A percentile compares a stretch with the other conserved stretches of the same genome.
Evolutionary conservation across 2,888 invertebrate species (phyloP).

Genomic region (Enoplolaimus lenunculus): DNA sequence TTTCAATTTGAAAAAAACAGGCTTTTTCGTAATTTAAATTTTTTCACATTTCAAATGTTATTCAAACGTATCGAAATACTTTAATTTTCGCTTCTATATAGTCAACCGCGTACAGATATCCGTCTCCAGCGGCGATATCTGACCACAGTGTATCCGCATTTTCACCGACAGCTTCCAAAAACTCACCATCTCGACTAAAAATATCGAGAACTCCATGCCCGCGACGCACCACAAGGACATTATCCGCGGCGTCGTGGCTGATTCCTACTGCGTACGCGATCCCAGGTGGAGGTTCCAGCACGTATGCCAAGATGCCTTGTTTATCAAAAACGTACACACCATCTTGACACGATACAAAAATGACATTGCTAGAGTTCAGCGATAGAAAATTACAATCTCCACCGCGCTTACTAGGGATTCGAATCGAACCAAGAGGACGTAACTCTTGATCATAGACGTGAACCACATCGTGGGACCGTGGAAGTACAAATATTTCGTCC

Average conservation of each 20-base stretch:
- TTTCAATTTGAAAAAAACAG: too few relatives aligned
- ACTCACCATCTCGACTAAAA: slow-evolving; percentile 16
- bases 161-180: slow-evolving; percentile 14
- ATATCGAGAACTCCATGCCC: slow-evolving; percentile 21
- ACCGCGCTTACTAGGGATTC: not conserved
- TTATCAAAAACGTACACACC: slow-evolving; percentile 9
- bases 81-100: slow-evolving; percentile 22
- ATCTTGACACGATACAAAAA: slow-evolving; percentile 22
- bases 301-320: slow-evolving; percentile 11
- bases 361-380: not conserved
- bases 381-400: slow-evolving; percentile 23
- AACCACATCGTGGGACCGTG: slow-evolving; percentile 21
- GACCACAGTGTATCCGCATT: slow-evolving; percentile 22
- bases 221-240: slow-evolving; percentile 19
- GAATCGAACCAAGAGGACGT: slow-evolving; percentile 14
- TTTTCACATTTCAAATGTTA: too few relatives aligned
- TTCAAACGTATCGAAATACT: not conserved
- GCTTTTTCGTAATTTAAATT: too few relatives aligned
- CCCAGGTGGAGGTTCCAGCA: not conserved
- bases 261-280: slow-evolving; percentile 21
- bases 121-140: slow-evolving; percentile 20
- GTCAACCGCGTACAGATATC: slow-evolving; percentile 21
- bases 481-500: slow-evolving; percentile 22
- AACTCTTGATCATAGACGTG: slow-evolving; percentile 20
- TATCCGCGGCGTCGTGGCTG: slow-evolving; percentile 2